Conservation (phyloP, 2,797 vertebrate genomes). For the Coranthus polyacanthus region DNA sequence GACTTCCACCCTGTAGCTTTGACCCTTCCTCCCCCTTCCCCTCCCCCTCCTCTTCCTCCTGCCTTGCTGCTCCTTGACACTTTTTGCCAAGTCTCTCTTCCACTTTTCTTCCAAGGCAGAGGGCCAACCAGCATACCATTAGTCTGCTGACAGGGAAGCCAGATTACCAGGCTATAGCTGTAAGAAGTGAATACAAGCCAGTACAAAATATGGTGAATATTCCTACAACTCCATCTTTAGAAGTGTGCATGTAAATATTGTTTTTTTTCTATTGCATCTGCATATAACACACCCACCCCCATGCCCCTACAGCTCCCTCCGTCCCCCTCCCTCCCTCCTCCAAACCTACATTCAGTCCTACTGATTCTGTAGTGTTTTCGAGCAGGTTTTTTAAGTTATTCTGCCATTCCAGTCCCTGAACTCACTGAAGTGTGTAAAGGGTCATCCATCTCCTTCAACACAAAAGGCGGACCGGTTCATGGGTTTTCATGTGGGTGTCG, state of each 20-base stretch:
- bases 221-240: slow-evolving; percentile 83
- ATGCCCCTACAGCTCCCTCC: slow-evolving; percentile 57
- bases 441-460: slow-evolving; percentile 56
- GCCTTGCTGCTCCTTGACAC: slow-evolving; percentile 74
- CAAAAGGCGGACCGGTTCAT: slow-evolving; percentile 36
- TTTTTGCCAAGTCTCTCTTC: slow-evolving; percentile 87
- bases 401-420: slow-evolving; percentile 53
- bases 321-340: slow-evolving; percentile 25
- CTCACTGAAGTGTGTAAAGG: slow-evolving; percentile 39
- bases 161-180: slow-evolving; percentile 87
- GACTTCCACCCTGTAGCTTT: slow-evolving; percentile 68
- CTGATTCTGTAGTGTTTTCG: slow-evolving; percentile 35
- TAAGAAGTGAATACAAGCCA: slow-evolving; percentile 88
- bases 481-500: slow-evolving; percentile 31
- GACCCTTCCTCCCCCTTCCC: slow-evolving; percentile 50
- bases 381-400: slow-evolving; percentile 33
- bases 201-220: slow-evolving; percentile 90
- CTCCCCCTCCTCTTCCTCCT: slow-evolving; percentile 35
- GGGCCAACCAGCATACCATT: slow-evolving; percentile 87
- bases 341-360: slow-evolving; percentile 53
- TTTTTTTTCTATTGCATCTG: slow-evolving; percentile 80
- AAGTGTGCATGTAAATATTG: slow-evolving; percentile 89
- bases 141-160: slow-evolving; percentile 88
- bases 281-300: slow-evolving; percentile 78
- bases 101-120: slow-evolving; percentile 89